Conservation (phyloP, 2,797 vertebrate genomes). For the Sus cebifrons region DNA sequence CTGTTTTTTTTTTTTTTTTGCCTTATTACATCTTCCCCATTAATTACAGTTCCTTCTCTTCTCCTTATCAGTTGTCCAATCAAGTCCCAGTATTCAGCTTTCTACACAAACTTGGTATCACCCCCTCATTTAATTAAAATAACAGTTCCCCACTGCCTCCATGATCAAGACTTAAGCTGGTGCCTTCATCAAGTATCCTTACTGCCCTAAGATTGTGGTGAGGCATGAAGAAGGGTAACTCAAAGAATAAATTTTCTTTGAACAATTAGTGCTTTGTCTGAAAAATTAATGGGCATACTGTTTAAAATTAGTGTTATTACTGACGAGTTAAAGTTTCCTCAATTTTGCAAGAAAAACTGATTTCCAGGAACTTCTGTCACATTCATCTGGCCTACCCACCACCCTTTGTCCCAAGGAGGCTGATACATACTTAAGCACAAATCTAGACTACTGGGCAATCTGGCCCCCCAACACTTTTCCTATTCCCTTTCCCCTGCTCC, state of each 20-base stretch:
- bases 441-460: not conserved
- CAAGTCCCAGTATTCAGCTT: not conserved
- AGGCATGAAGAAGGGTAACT: not conserved
- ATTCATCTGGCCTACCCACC: not conserved
- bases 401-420: not conserved
- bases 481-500: not conserved
- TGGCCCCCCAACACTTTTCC: not conserved
- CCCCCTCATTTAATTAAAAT: not conserved
- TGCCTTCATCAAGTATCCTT: not conserved
- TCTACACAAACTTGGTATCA: not conserved
- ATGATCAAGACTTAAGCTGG: not conserved
- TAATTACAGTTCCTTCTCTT: not conserved
- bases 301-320: slow-evolving; percentile 51
- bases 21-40: not conserved
- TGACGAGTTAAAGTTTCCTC: slow-evolving; percentile 2
- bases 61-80: not conserved
- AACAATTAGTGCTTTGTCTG: not conserved
- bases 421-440: not conserved
- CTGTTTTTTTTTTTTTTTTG: not conserved
- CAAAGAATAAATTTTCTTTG: slow-evolving; percentile 17
- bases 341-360: not conserved
- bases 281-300: slow-evolving; percentile 33
- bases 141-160: not conserved
- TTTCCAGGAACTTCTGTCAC: not conserved
- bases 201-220: not conserved